Evolutionary conservation across 2,113 vertebrate genomes (phyloP), one percentile per base, ranked within the genome.

Genomic region (Lamprologus sp.): DNA sequence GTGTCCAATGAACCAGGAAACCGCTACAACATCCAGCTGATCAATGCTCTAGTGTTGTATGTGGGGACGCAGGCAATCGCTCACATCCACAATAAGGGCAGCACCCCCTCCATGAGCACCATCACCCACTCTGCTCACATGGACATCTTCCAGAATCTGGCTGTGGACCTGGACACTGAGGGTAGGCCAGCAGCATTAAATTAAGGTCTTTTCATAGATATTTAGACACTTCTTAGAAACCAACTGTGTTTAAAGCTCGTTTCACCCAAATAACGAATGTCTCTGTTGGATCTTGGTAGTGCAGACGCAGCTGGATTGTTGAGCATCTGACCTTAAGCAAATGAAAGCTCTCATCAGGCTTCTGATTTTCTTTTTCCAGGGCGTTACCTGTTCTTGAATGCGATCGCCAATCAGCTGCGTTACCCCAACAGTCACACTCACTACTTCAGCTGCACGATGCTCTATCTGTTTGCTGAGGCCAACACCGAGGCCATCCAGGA

Each of bases 141-240:
- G 99, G 99, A 99, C 95, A 99, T 99, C 96, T 99, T 99, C 96
- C 99, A 99, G 96, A 99, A 99, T 83, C 94, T 99, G 91, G 99
- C 99, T 53, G 99, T 99, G 92, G 99, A 99, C 89, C 94, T 99
- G 94, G 99, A 99, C 93, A 99, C 99, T 12, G 99, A 99, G 95
- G 99, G 99, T 99, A 88, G 96, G 96, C 23, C 3, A 23, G 26
- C 45, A 42, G 56, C 5, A 5, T 3, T 12, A 21, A 23, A 9
- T 60, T 21, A 4, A 31, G 13, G 11, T 28, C 40, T 19, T 47
- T 3, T 77, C 28, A 5, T 28, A 11, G 68, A 47, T 15, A 6
- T 73, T 73, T 45, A 45, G 40, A 47, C 68, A 12, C 40, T n/a
- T n/a, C n/a, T n/a, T n/a, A n/a, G n/a, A n/a, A 13, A 12, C 35